Evolutionary conservation across 1,140 invertebrate genomes (phyloP), one percentile per base, ranked within the genome.

Genomic region (Drosophila carrolli): DNA sequence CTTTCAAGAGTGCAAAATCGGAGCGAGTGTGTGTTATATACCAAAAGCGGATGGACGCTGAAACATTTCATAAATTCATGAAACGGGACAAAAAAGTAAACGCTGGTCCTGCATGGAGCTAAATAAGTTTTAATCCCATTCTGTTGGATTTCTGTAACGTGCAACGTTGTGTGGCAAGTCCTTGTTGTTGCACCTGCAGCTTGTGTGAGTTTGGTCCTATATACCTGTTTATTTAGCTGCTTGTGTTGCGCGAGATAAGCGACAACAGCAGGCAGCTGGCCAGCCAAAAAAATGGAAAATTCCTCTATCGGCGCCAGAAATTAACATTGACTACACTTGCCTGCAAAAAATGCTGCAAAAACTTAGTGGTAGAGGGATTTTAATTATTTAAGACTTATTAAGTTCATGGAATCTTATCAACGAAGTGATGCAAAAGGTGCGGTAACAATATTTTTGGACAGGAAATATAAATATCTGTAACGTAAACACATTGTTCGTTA

Each of bases 81-180:
- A 27, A 14, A 59, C 53, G 35, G 47, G 11, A 38, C n/a, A 55
- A 71, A 40, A 67, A 62, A 74, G 23, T 41, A 56, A 57, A 75
- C 53, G 65, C 44, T 54, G 35, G 59, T 41, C 51, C 44, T 51
- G 38, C 56, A 59, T 47, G 62, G 59, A 75, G 79, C 75, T 88
- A 79, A 88, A 86, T 79, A 88, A 83, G 66, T 86, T 88, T 86
- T 86, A 86, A 86, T 86, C 79, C 83, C 58, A 88, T 88, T 81
- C 76, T 70, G 81, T 77, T 84, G 82, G 68, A 77, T 86, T 78
- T 76, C 44, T 62, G 77, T 59, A 76, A 76, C 73, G 61, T 48
- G 61, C 63, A 76, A 54, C 73, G 47, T 63, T 58, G 48, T 81
- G 51, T 73, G 63, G 38, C 57, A 55, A 48, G 51, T 38, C 61